Percentiles rank a stretch among this genome's conserved stretches.
Evolutionary conservation across 2,797 vertebrate genomes (phyloP).

Genomic region (Hyperoplus lanceolatus): DNA sequence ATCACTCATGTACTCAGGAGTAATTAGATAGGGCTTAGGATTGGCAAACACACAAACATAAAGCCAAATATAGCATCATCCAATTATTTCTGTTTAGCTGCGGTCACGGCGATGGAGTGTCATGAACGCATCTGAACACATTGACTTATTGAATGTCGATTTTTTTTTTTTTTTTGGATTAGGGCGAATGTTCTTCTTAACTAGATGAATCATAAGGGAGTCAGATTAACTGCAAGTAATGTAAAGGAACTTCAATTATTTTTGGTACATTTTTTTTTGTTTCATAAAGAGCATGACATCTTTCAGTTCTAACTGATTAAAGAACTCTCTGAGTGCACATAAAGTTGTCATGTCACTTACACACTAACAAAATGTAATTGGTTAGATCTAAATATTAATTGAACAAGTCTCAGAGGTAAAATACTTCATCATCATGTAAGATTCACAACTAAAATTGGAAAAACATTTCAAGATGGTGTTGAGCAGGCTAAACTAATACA

Average conservation of each 20-base stretch:
- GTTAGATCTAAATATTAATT: too few species aligned
- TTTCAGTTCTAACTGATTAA: constrained; percentile 34
- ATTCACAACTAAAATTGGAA: too few species aligned
- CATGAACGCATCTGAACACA: constrained; percentile 28
- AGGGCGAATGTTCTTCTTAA: constrained; percentile 28
- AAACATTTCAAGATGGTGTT: too few species aligned
- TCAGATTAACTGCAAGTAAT: constrained; percentile 13
- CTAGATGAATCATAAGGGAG: constrained; percentile 42
- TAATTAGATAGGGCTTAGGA: constrained; percentile 40
- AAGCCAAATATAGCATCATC: constrained; percentile 58
- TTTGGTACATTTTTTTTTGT: too few species aligned
- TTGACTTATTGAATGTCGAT: constrained; percentile 42
- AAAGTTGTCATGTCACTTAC: neutral
- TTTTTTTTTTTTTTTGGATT: constrained; percentile 13
- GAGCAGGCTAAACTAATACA: constrained; percentile 4
- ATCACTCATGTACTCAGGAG: constrained; percentile 33
- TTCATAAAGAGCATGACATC: constrained; percentile 10
- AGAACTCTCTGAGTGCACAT: constrained; percentile 21
- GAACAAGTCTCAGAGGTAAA: too few species aligned
- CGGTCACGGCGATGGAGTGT: constrained; percentile 23
- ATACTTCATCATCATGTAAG: too few species aligned
- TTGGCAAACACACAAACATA: constrained; percentile 23
- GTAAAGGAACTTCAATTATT: too few species aligned
- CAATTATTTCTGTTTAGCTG: constrained; percentile 50
- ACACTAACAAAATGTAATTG: too few species aligned